Evolutionary conservation across 2,113 vertebrate genomes (phyloP).

Genomic region (Hyperopisus bebe): DNA sequence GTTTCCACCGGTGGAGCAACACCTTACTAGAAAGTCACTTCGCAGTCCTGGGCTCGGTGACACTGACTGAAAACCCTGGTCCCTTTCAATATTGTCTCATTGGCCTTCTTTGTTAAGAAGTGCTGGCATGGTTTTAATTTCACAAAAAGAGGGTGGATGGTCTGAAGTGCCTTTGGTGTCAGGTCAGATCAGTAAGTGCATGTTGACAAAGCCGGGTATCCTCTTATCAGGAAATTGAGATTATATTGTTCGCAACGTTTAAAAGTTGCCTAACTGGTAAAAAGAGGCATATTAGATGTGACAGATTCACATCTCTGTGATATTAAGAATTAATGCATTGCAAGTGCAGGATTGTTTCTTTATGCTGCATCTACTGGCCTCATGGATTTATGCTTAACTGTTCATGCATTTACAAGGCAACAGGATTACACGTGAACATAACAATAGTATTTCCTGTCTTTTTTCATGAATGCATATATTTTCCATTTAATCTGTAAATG

Average conservation of each 20-base stretch:
- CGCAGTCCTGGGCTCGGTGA: slow-evolving; percentile 39
- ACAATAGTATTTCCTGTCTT: background rate
- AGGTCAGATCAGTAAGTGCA: slow-evolving; percentile 56
- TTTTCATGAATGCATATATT: background rate
- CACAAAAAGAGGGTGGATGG: slow-evolving; percentile 42
- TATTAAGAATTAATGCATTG: slow-evolving; percentile 14
- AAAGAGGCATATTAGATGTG: slow-evolving; percentile 42
- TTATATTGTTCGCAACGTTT: slow-evolving; percentile 50
- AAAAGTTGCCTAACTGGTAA: slow-evolving; percentile 31
- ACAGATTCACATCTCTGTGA: slow-evolving; percentile 30
- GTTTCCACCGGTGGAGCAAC: background rate
- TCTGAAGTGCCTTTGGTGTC: slow-evolving; percentile 46
- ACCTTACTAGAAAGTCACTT: background rate
- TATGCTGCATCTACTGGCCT: background rate
- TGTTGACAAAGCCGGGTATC: slow-evolving; percentile 58
- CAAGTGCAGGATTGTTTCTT: background rate
- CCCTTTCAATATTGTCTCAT: slow-evolving; percentile 45
- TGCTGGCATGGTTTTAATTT: slow-evolving; percentile 35
- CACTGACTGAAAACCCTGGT: background rate
- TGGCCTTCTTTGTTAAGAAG: slow-evolving; percentile 38
- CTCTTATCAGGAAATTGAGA: slow-evolving; percentile 69
- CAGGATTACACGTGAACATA: background rate
- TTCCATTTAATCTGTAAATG: background rate
- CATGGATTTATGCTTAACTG: background rate
- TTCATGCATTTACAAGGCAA: background rate